Evolutionary conservation across 2,888 invertebrate species (phyloP).

Genomic region (Chrysodeixis includens): DNA sequence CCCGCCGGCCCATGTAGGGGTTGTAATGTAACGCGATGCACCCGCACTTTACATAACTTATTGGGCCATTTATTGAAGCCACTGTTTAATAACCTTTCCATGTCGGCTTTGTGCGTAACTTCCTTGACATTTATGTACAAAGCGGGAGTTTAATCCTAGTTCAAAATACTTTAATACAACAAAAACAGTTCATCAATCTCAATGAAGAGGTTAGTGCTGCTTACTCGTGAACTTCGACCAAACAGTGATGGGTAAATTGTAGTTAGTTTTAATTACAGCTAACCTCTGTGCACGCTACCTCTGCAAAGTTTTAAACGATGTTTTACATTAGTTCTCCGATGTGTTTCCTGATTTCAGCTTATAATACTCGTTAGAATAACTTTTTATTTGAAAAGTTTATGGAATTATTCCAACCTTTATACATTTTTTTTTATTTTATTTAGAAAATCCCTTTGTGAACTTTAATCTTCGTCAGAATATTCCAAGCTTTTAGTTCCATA

Average conservation of each 20-base stretch:
- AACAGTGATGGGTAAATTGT: conserved; percentile 38
- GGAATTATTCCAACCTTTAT: conserved; percentile 31
- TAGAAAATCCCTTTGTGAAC: conserved; percentile 43
- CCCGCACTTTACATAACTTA: conserved; percentile 88
- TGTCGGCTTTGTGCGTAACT: conserved; percentile 84
- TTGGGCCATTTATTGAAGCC: conserved; percentile 87
- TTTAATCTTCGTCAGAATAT: conserved; percentile 49
- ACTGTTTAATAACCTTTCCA: conserved; percentile 86
- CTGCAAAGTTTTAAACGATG: conserved; percentile 30
- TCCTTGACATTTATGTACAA: conserved; percentile 72
- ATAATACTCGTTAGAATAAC: conserved; percentile 11
- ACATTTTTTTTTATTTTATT: conserved; percentile 42
- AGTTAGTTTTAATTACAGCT: conserved; percentile 52
- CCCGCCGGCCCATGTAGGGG: conserved; percentile 78
- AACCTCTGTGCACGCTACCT: conserved; percentile 31
- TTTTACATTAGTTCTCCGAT: conserved; percentile 29
- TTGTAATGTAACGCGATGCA: conserved; percentile 88
- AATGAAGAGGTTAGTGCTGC: conserved; percentile 63
- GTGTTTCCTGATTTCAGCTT: conserved; percentile 16
- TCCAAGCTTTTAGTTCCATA: conserved; percentile 67
- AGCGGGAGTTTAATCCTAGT: conserved; percentile 79
- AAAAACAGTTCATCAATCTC: conserved; percentile 79
- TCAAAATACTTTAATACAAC: conserved; percentile 75
- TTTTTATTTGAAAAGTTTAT: conserved; percentile 37
- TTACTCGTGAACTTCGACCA: conserved; percentile 51